Evolutionary conservation across 2,113 vertebrate genomes (phyloP), one percentile per base, ranked within the genome.

Genomic region (Toxotes chatareus): DNA sequence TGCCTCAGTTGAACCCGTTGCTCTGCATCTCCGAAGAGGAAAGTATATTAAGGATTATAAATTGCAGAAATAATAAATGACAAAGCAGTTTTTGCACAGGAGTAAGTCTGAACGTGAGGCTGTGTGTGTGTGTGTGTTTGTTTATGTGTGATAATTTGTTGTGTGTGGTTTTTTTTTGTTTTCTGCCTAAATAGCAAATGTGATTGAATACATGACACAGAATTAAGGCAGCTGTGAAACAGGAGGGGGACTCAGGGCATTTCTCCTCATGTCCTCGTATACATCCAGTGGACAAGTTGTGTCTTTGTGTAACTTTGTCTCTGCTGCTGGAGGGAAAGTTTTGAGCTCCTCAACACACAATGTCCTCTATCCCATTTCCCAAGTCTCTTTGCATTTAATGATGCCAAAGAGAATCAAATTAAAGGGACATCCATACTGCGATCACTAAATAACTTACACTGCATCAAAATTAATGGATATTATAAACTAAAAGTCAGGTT

Each of bases 41-140:
- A 90, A 88, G 82, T 83, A 80, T 86, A 89, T 81, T 83, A 82
- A 56, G 75, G 68, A 88, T 91, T 79, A 86, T 87, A 87, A 86
- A 89, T 82, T 86, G 77, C 79, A 64, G 69, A 85, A 84, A 89
- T 79, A 83, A 84, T 66, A 85, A 86, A 90, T 87, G 84, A 87
- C 78, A 79, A 74, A 76, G 84, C 87, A 91, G 34, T 88, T 91
- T 90, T 86, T 79, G 75, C 14, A 40, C 14, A 60, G 72, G 71
- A 83, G 11, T 83, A 27, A 71, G 66, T 79, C 68, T 79, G 69
- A 53, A 38, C 55, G 51, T 74, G 67, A 61, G 70, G 14, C 53
- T 68, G 44, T 49, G 27, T 76, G 27, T 76, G 74, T 56, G 51
- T 80, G 55, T 72, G 64, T 47, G 36, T 31, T 32, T 47, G 36